Evolutionary conservation across 2,888 invertebrate species (phyloP).

Genomic region (Stenodera caucasica): DNA sequence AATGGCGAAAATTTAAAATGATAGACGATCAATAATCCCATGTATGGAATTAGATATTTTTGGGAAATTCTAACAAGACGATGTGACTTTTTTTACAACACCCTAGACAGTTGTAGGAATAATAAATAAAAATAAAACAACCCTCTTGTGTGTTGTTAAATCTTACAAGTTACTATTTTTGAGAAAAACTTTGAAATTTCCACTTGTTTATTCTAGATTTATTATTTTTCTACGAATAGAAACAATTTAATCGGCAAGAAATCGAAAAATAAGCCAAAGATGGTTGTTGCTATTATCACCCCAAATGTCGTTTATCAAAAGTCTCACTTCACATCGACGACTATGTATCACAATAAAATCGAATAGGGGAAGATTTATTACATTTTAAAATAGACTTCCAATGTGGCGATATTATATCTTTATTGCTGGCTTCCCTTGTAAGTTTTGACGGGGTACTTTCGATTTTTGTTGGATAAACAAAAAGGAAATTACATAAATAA

Average conservation of each 20-base stretch:
- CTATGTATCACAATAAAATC: constrained; percentile 10
- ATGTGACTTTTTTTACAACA: background rate
- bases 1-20: constrained; percentile 12
- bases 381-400: constrained; percentile 10
- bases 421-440: no score
- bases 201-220: background rate
- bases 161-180: no score
- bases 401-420: background rate
- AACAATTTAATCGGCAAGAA: constrained; percentile 7
- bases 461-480: no score
- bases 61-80: no score
- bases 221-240: background rate
- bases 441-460: no score
- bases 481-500: background rate
- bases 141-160: background rate
- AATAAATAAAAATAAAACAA: background rate
- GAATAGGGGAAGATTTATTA: constrained; percentile 6
- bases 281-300: background rate
- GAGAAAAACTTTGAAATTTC: background rate
- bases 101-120: background rate
- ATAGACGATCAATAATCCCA: background rate
- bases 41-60: no score
- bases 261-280: background rate
- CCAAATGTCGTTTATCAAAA: background rate
- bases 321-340: background rate